Percentiles rank a stretch among this genome's conserved stretches.
These are phyloP conservation scores for mouse (Mus musculus) DNA, from an alignment of 2,113 vertebrate genomes.

Conservation along the genomic window GRCm39 chr3:119699001-119699500, in stretches of 20 bases:
- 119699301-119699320: slow-evolving; percentile 73
- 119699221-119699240: slow-evolving; percentile 59
- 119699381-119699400: slow-evolving; percentile 75
- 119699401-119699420: slow-evolving; percentile 78
- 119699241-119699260: slow-evolving; percentile 2
- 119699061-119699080: slow-evolving; percentile 6
- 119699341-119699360: slow-evolving; percentile 73
- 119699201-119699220: slow-evolving; percentile 37
- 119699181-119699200: slow-evolving; percentile 64
- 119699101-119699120: slow-evolving; percentile 26
- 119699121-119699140: not conserved
- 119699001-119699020: not conserved
- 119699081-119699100: slow-evolving; percentile 41
- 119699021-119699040: slow-evolving; percentile 28
- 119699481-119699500: slow-evolving; percentile 74
- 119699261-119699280: slow-evolving; percentile 50
- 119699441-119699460: slow-evolving; percentile 80
- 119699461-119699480: slow-evolving; percentile 74
- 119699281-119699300: slow-evolving; percentile 62
- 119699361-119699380: slow-evolving; percentile 77
- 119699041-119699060: not conserved
- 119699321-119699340: slow-evolving; percentile 73
- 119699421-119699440: slow-evolving; percentile 82
- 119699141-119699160: not conserved
- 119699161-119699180: not conserved